Evolutionary conservation across 2,113 vertebrate genomes (phyloP).

Genomic region (Phyllopteryx taeniolatus): DNA sequence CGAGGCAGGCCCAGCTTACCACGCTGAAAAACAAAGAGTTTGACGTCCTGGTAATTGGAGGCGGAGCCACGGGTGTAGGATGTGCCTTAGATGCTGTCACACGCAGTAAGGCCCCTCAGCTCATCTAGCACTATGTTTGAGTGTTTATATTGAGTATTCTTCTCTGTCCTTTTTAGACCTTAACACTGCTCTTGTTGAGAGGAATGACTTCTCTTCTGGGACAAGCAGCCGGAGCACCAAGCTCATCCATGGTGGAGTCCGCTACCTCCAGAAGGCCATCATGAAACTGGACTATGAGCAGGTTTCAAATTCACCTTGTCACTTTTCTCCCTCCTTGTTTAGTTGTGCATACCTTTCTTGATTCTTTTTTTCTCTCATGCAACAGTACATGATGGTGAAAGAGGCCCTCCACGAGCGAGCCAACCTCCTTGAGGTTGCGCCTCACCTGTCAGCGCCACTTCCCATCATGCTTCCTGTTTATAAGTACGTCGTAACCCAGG

Average conservation of each 20-base stretch:
- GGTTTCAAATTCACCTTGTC: constrained; percentile 56
- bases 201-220: constrained; percentile 93
- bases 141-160: not conserved
- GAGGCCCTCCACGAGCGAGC: constrained; percentile 91
- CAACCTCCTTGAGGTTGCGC: constrained; percentile 89
- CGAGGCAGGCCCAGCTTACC: constrained; percentile 76
- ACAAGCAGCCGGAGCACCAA: constrained; percentile 98
- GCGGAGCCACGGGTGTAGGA: constrained; percentile 91
- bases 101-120: constrained; percentile 76
- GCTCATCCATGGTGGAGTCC: constrained; percentile 94
- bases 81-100: constrained; percentile 93
- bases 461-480: constrained; percentile 98
- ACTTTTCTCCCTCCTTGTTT: accelerated
- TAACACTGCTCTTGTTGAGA: constrained; percentile 93
- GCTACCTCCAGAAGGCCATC: constrained; percentile 98
- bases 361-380: not conserved
- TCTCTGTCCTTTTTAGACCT: constrained; percentile 77
- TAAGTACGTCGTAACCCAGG: constrained; percentile 76
- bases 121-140: not conserved
- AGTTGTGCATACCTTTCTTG: not conserved
- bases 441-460: constrained; percentile 86
- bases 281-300: constrained; percentile 94
- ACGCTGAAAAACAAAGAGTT: constrained; percentile 79
- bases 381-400: constrained; percentile 92
- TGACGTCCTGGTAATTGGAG: constrained; percentile 89